A percentile compares a stretch with the other conserved stretches of the same genome.
Evolutionary conservation across 2,797 vertebrate genomes (phyloP).

Genomic region (Pseudotriccus pelzelni): DNA sequence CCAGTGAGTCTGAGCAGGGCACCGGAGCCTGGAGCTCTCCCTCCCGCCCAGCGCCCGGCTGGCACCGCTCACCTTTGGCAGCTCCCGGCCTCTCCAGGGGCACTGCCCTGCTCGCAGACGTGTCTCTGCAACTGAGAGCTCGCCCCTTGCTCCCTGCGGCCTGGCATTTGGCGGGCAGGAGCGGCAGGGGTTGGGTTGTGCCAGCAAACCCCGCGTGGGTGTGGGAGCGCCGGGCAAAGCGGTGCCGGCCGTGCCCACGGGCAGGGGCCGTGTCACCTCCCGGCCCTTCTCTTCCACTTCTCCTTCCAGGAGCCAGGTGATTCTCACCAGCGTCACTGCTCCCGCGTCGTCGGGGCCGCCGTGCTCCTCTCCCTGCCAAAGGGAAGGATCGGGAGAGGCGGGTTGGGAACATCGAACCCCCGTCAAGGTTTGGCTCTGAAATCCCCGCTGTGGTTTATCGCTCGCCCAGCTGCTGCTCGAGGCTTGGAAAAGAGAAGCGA

Average conservation of each 20-base stretch:
- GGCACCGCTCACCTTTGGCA: neutral
- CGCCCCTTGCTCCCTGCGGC: rapidly evolving
- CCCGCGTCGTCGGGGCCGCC: neutral
- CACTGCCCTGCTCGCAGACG: neutral
- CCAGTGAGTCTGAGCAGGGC: neutral
- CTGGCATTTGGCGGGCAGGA: neutral
- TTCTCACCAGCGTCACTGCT: neutral
- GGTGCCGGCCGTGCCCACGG: neutral
- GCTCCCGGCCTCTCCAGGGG: neutral
- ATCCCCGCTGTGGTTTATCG: neutral
- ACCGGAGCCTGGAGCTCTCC: neutral
- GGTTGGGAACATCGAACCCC: neutral
- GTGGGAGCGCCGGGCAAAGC: neutral
- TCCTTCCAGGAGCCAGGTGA: neutral
- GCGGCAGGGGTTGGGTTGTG: rapidly evolving
- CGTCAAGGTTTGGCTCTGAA: neutral
- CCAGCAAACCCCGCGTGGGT: neutral
- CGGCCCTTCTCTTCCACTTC: neutral
- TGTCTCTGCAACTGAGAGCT: neutral
- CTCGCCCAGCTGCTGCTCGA: neutral
- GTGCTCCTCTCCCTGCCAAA: neutral
- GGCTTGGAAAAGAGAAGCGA: neutral
- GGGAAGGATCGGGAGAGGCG: neutral
- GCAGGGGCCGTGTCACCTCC: neutral
- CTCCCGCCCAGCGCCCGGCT: neutral